Evolutionary conservation across 92 coral and sea anemone genomes (phyloP).

Genomic region (Heliopora coerulea): DNA sequence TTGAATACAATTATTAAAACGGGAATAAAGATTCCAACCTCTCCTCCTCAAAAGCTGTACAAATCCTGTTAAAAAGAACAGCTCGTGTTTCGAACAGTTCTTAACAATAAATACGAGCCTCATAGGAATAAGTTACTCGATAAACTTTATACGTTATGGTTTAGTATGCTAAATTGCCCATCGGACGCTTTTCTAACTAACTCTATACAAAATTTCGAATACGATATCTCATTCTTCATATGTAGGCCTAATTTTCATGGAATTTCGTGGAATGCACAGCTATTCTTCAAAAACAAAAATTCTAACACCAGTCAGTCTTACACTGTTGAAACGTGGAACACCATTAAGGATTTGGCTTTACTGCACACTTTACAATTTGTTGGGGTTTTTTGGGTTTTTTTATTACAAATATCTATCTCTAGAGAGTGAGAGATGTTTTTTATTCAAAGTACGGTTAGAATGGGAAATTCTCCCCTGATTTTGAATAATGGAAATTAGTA

Average conservation of each 20-base stretch:
- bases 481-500: background rate
- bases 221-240: background rate
- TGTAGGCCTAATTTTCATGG: constrained; percentile 9
- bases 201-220: constrained; percentile 7
- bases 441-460: background rate
- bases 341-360: no score
- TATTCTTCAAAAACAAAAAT: background rate
- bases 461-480: background rate
- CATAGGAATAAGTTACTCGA: background rate
- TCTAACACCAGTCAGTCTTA: constrained; percentile 14
- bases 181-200: background rate
- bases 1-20: constrained; percentile 1
- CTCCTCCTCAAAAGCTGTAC: background rate
- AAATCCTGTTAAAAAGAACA: background rate
- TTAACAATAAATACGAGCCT: constrained; percentile 14
- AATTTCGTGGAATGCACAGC: constrained; percentile 4
- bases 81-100: background rate
- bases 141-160: background rate
- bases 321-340: constrained; percentile 14
- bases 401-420: no score
- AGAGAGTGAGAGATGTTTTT: no score
- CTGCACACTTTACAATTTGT: no score
- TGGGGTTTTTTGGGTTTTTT: no score
- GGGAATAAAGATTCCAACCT: background rate
- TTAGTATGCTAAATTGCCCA: background rate